These are phyloP conservation scores for Tenthredo scrophulariae DNA, from an alignment of 2,888 invertebrate genomes.

Conservation along the genomic window DNA sequence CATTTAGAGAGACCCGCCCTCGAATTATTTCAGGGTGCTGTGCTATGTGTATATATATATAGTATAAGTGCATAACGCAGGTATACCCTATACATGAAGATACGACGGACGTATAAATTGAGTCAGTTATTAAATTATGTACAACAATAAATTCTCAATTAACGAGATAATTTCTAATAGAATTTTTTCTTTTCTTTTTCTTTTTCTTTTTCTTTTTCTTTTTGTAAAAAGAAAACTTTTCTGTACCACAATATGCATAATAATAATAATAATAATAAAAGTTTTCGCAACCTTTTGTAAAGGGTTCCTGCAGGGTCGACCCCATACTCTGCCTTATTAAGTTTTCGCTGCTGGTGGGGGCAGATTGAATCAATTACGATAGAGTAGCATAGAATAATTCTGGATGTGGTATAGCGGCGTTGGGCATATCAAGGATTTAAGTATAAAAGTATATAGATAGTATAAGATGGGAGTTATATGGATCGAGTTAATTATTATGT, in stretches of 20 bases:
- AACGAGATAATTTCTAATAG: neutral
- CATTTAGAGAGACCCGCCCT: neutral
- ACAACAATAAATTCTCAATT: conserved; percentile 1
- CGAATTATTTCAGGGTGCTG: neutral
- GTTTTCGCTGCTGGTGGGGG: conserved; percentile 55
- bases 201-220: neutral
- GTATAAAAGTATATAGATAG: neutral
- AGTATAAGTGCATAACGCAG: neutral
- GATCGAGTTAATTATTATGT: conserved; percentile 11
- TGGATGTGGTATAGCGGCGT: neutral
- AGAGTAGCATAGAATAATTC: neutral
- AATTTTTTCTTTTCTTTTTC: neutral
- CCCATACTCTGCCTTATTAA: conserved; percentile 33
- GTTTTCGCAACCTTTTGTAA: neutral
- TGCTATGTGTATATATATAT: neutral
- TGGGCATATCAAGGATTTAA: neutral
- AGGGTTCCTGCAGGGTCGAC: conserved; percentile 4
- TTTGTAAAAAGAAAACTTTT: neutral
- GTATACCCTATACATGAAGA: neutral
- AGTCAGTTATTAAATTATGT: neutral
- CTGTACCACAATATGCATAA: neutral
- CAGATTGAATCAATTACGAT: conserved; percentile 3
- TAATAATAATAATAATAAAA: neutral
- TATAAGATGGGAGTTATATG: conserved; percentile 5
- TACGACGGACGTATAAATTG: neutral